These are phyloP conservation scores for Cynopterus brachyotis DNA, from an alignment of 2,113 vertebrate species.

Conservation along the genomic window DNA sequence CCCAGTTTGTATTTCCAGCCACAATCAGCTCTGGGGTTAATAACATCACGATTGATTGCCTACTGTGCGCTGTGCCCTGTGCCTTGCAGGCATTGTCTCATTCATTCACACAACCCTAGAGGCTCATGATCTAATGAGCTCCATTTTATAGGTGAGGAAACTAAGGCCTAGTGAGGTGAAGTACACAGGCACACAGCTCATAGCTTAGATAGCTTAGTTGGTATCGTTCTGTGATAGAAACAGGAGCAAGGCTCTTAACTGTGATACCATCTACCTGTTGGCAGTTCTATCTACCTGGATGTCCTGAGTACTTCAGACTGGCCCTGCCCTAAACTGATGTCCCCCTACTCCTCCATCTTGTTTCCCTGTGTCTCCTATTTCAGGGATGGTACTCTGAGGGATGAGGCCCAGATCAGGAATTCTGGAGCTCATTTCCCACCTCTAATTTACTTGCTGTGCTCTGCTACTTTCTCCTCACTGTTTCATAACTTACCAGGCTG, in stretches of 20 bases:
- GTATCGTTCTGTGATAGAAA: background rate
- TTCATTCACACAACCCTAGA: background rate
- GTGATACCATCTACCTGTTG: background rate
- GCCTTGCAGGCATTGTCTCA: background rate
- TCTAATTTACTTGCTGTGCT: background rate
- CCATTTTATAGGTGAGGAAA: background rate
- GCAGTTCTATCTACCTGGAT: background rate
- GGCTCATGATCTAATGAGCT: background rate
- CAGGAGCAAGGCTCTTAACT: background rate
- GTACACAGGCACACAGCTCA: background rate
- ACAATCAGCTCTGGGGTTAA: background rate
- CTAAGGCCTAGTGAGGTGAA: background rate
- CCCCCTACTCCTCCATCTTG: background rate
- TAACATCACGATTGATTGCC: background rate
- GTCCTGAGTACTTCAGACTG: background rate
- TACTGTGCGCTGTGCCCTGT: background rate
- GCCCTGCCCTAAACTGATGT: background rate
- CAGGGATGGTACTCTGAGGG: background rate
- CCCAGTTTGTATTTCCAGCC: background rate
- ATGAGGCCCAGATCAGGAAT: background rate
- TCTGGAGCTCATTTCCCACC: background rate
- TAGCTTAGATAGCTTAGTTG: background rate
- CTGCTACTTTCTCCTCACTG: background rate
- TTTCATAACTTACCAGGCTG: background rate
- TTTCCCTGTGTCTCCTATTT: background rate